Evolutionary conservation across 2,888 invertebrate genomes (phyloP).

Genomic region (Mechanitis messenoides): DNA sequence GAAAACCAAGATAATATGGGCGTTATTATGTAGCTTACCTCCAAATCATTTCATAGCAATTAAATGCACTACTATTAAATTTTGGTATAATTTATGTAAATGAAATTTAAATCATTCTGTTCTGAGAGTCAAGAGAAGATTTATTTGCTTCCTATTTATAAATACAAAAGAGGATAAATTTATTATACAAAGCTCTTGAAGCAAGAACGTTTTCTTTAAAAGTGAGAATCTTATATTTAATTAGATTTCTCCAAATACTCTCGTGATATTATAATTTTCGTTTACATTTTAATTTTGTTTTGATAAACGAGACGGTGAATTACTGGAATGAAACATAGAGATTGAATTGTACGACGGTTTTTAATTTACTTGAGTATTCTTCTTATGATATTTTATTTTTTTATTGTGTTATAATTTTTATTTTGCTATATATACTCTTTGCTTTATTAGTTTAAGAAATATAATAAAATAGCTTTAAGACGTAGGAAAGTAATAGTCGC

Average conservation of each 20-base stretch:
- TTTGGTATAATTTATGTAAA: constrained; percentile 3
- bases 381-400: not conserved
- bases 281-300: constrained; percentile 1
- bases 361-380: not conserved
- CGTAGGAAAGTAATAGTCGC: no score
- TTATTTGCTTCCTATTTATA: constrained; percentile 6
- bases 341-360: not conserved
- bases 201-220: constrained; percentile 12
- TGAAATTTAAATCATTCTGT: constrained; percentile 2
- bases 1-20: not conserved
- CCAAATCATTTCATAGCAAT: not conserved
- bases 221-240: constrained; percentile 19
- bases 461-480: no score
- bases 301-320: constrained; percentile 4
- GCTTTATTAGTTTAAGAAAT: no score
- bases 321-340: not conserved
- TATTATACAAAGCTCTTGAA: constrained; percentile 8
- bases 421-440: not conserved
- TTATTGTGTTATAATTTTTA: constrained; percentile 3
- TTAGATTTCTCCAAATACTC: constrained; percentile 14
- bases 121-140: constrained; percentile 2
- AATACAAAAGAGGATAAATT: constrained; percentile 7
- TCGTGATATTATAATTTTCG: constrained; percentile 18
- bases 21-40: not conserved
- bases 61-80: not conserved